A percentile compares a stretch with the other conserved stretches of the same genome.
phyloP scores from a whole-genome alignment of 2,113 vertebrate genomes.

The Jaculus jaculus region DNA sequence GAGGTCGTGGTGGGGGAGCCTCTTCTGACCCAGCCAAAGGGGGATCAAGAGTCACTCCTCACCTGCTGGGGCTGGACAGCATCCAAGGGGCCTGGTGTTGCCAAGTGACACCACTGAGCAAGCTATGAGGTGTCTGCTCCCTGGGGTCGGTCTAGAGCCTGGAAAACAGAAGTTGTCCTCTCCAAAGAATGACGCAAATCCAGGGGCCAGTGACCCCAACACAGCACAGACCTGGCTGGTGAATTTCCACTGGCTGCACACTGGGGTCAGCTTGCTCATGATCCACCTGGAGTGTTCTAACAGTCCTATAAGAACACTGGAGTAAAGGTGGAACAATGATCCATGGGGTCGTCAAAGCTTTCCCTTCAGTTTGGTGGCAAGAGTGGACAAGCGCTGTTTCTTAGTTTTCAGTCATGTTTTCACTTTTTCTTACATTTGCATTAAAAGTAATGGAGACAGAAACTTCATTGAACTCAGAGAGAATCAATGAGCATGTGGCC shows the following conservation, averaged over 20 bases:
- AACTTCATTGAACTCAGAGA: not conserved
- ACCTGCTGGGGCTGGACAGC: slow-evolving; percentile 83
- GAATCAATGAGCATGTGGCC: not conserved
- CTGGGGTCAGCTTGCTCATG: not conserved
- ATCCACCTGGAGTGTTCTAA: not conserved
- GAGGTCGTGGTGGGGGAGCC: not conserved
- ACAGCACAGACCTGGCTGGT: not conserved
- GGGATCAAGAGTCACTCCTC: slow-evolving; percentile 81
- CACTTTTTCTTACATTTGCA: not conserved
- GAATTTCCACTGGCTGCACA: slow-evolving; percentile 59
- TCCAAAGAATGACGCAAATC: slow-evolving; percentile 55
- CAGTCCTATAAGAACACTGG: not conserved
- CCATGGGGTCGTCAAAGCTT: not conserved
- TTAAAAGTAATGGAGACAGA: not conserved
- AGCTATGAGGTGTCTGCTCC: slow-evolving; percentile 72
- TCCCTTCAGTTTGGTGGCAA: not conserved
- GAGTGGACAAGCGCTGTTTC: not conserved
- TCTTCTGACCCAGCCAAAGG: slow-evolving; percentile 1
- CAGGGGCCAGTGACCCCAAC: slow-evolving; percentile 52
- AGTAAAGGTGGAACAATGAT: not conserved
- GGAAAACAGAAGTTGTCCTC: slow-evolving; percentile 70
- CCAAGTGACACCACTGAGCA: slow-evolving; percentile 76
- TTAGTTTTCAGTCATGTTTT: not conserved
- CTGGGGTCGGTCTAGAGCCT: slow-evolving; percentile 69
- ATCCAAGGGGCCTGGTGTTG: slow-evolving; percentile 81